Conservation (phyloP, 2,113 vertebrate species). For the Sinosuthora webbiana region DNA sequence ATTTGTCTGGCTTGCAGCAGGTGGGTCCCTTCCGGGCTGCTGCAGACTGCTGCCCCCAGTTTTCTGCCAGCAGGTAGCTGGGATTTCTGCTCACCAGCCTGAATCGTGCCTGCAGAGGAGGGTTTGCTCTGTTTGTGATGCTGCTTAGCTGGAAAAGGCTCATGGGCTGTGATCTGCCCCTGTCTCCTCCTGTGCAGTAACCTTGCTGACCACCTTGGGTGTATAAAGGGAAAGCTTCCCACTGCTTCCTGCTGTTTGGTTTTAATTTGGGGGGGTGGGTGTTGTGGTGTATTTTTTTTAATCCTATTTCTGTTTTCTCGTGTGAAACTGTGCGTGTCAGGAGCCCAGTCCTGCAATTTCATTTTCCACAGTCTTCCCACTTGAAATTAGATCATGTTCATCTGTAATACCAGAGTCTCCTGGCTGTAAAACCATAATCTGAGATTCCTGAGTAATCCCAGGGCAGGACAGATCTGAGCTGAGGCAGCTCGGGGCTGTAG, state of each 20-base stretch:
- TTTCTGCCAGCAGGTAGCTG: neutral
- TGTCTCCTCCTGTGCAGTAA: neutral
- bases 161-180: neutral
- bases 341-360: neutral
- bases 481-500: neutral
- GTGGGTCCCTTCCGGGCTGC: neutral
- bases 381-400: neutral
- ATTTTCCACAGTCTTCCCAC: neutral
- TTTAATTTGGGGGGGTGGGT: neutral
- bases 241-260: neutral
- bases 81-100: constrained; percentile 14
- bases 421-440: neutral
- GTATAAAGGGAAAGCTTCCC: neutral
- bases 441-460: neutral
- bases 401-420: neutral
- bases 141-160: constrained; percentile 24
- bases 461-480: neutral
- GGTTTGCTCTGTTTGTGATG: neutral
- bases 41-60: neutral
- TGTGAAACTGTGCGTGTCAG: neutral
- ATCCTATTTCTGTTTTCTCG: neutral
- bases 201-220: neutral
- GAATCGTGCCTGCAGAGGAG: neutral
- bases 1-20: neutral
- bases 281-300: neutral